Percentiles rank a stretch among this genome's conserved stretches.
Conservation (phyloP, 2,888 invertebrate species). For the Habrosyne pyritoides region DNA sequence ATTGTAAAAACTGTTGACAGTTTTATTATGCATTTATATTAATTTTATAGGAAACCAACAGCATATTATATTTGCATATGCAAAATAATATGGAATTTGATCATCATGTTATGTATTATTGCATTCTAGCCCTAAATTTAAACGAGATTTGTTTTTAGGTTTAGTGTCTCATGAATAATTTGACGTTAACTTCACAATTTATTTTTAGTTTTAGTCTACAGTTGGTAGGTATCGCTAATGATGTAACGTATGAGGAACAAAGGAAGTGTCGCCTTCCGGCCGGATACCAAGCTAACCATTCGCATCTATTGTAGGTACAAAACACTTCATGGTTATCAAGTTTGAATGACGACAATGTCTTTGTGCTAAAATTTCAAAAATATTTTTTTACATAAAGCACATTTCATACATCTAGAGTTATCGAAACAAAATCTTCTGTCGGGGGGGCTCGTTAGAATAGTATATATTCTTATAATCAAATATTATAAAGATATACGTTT, state of each 20-base stretch:
- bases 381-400: background rate
- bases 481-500: too few relatives aligned
- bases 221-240: constrained; percentile 28
- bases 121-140: too few relatives aligned
- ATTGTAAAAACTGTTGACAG: background rate
- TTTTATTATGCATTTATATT: background rate
- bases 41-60: background rate
- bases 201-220: constrained; percentile 20
- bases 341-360: background rate
- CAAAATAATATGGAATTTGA: too few relatives aligned
- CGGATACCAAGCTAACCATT: constrained; percentile 33
- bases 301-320: background rate
- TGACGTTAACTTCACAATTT: constrained; percentile 7
- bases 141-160: too few relatives aligned
- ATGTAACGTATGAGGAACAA: constrained; percentile 39
- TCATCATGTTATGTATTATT: too few relatives aligned
- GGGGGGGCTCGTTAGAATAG: too few relatives aligned
- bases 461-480: too few relatives aligned
- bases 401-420: too few relatives aligned
- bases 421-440: too few relatives aligned
- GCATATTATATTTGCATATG: too few relatives aligned
- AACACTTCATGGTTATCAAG: background rate
- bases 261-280: constrained; percentile 40
- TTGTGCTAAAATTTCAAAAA: background rate
- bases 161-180: too few relatives aligned